Base-by-base conservation (phyloP, 2,888 invertebrate species). In the Rutpela maculata region DNA sequence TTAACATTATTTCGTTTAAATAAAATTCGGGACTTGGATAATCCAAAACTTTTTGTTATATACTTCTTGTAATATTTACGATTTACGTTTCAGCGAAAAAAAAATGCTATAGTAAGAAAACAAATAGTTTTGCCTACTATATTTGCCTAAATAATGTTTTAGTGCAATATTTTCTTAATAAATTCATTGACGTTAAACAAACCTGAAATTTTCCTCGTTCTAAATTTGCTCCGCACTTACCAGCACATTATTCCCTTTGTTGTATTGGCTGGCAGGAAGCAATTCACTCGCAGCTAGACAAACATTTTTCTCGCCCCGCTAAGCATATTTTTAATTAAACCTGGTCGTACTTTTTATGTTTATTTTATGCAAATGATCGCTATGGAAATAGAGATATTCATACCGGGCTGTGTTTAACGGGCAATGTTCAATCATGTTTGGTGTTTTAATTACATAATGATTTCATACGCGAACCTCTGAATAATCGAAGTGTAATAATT, bases 311-410 rank as follows among this genome's bases (percentile, higher is more conserved):
- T 43, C 10, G 38, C 19, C 43, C 43, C 17, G 12, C 19, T 12
- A 12, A 65, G 18, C 43, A 18, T 19, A 65, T 18, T 65, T 43
- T 65, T 65, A 65, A 65, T 65, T 65, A 65, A 43, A 43, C 26
- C 38, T 38, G 63, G 65, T 26, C 22, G 22, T 65, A 19, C 17
- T 65, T 50, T 65, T 65, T 65, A 19, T 43, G 65, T 38, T 38
- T 17, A 65, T 65, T 19, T 65, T 43, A 65, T 65, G 65, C 65
- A 65, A 65, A 65, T 65, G 35, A 65, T 65, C 38, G n/a, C 5
- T 17, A 18, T 18, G 38, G 19, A 43, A 43, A 65, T 19, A 38
- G 18, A 62, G 43, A 19, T 43, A 31, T 65, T 18, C 43, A 43
- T 65, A 65, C n/a, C 50, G 50, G 6, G 50, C 43, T 38, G 38